These are phyloP conservation scores for Synergus japonicus DNA, from an alignment of 2,888 invertebrate genomes.

Conservation along the genomic window DNA sequence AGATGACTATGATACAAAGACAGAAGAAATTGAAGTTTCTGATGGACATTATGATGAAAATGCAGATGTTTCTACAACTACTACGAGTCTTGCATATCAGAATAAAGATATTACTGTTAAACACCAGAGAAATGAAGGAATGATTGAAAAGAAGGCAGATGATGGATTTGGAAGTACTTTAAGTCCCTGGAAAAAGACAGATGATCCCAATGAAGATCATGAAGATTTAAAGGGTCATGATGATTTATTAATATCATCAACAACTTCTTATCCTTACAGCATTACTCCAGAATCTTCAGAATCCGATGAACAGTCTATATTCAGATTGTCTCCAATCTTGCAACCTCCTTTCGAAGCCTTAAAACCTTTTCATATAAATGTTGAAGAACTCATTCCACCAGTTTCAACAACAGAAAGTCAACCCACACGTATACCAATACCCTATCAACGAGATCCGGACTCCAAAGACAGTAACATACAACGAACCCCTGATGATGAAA, in stretches of 20 bases:
- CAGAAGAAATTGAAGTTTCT: background rate
- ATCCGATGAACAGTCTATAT: background rate
- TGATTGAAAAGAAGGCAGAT: background rate
- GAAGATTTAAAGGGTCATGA: background rate
- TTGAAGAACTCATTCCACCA: background rate
- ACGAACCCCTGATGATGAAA: background rate
- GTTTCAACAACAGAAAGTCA: background rate
- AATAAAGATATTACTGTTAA: background rate
- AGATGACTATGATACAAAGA: background rate
- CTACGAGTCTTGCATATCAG: background rate
- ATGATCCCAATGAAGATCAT: background rate
- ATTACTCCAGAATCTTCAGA: background rate
- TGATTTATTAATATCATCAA: background rate
- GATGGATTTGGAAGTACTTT: background rate
- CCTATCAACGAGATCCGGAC: background rate
- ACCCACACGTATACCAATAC: background rate
- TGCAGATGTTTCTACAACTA: background rate
- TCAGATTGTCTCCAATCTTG: background rate
- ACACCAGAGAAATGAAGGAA: background rate
- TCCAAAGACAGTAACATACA: background rate
- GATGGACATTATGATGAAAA: background rate
- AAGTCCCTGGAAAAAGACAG: background rate
- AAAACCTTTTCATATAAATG: constrained; percentile 1
- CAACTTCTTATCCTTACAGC: background rate
- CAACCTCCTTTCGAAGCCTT: background rate